phyloP scores from a whole-genome alignment of 1,140 invertebrate species.

The Metopolophium dirhodum region DNA sequence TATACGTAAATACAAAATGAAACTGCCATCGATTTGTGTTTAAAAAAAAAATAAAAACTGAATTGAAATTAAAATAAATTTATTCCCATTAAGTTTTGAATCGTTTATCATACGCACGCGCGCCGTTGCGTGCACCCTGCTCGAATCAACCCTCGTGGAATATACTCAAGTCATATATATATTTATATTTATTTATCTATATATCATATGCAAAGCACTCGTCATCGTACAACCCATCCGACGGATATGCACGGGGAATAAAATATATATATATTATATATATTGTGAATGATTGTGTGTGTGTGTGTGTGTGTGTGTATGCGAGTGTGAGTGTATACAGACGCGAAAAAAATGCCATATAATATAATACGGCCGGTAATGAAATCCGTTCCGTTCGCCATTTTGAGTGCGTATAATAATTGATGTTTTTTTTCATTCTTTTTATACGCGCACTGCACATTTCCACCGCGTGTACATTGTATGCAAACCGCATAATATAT shows the following conservation, averaged over 20 bases:
- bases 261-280: background rate
- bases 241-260: background rate
- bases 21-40: background rate
- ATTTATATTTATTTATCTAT: background rate
- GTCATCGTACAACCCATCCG: background rate
- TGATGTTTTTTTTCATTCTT: conserved; percentile 24
- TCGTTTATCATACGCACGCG: background rate
- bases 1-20: background rate
- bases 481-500: background rate
- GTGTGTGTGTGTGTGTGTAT: background rate
- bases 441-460: background rate
- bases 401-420: conserved; percentile 48
- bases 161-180: background rate
- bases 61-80: conserved; percentile 35
- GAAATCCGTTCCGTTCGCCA: conserved; percentile 53
- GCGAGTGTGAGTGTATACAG: background rate
- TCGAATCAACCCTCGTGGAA: conserved; percentile 20
- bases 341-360: conserved; percentile 37
- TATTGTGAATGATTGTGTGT: background rate
- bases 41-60: background rate
- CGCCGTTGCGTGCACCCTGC: background rate
- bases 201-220: conserved; percentile 16
- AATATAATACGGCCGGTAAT: conserved; percentile 44
- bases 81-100: background rate
- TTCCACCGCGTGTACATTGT: background rate